Base-by-base conservation (phyloP, 2,113 vertebrate genomes). In the Jaculus jaculus region DNA sequence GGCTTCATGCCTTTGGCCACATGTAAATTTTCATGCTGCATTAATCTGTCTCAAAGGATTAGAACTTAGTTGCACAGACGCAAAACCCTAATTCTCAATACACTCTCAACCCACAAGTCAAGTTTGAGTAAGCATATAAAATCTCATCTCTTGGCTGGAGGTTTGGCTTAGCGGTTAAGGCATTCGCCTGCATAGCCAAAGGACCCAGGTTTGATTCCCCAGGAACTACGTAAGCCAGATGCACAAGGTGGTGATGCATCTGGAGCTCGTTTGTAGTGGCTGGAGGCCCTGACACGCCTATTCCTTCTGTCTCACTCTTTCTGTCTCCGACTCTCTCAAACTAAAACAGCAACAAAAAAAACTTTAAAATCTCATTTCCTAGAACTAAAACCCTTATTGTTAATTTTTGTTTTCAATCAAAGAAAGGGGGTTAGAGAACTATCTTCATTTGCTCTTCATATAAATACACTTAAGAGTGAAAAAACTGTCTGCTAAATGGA, bases 11-110 rank as follows among this genome's bases (percentile, higher is more conserved):
- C 66, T 96, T 84, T 75, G 78, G 93, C 74, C 37, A 79, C 54
- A 72, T 79, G 89, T 75, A 94, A 89, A 90, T 92, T 94, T 88
- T 94, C 87, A 91, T 16, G 78, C 37, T 80, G 16, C 74, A n/a
- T 86, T 92, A 93, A 95, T 94, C 92, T 91, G 42, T 93, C 87
- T 96, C 84, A 37, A 77, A 97, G 65, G 92, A 96, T 37, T 88
- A 2, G 16, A 87, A 90, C 60, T 87, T 87, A 28, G 20, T 90
- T 88, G 60, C 37, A 77, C 63, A 90, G 74, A 85, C 92, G 87
- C 32, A 66, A 86, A 91, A 86, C 58, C 58, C 73, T 72, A 83
- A 92, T 85, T 91, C 84, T 93, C 91, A 93, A 96, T 81, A 73
- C 51, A 74, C 72, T 61, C 63, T 54, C 37, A 79, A 94, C 18